Evolutionary conservation across 2,113 vertebrate genomes (phyloP).

Genomic region (Cynopterus brachyotis): DNA sequence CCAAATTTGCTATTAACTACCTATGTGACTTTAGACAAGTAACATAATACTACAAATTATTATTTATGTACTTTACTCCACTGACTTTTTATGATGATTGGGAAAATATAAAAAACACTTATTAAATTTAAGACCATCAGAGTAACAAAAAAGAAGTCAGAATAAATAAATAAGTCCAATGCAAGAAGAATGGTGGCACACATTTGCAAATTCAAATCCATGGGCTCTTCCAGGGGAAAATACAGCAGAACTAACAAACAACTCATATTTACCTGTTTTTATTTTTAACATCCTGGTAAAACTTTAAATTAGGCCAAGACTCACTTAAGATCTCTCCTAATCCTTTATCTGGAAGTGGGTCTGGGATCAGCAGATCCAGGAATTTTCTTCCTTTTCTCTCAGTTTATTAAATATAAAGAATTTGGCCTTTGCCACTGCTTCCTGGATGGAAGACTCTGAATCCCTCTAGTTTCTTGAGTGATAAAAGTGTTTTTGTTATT

Average conservation of each 20-base stretch:
- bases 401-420: neutral
- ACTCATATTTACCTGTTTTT: neutral
- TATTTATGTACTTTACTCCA: neutral
- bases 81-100: neutral
- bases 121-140: neutral
- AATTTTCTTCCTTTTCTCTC: neutral
- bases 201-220: neutral
- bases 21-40: neutral
- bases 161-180: neutral
- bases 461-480: neutral
- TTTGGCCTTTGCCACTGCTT: neutral
- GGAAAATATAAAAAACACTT: neutral
- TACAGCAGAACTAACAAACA: neutral
- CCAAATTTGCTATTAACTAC: neutral
- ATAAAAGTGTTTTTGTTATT: neutral
- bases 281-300: neutral
- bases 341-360: neutral
- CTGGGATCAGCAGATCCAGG: neutral
- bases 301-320: neutral
- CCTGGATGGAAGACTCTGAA: neutral
- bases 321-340: neutral
- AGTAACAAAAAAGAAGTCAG: neutral
- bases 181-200: neutral
- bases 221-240: neutral
- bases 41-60: neutral